Conservation (phyloP, 2,113 vertebrate species). For the Raja brachyura region DNA sequence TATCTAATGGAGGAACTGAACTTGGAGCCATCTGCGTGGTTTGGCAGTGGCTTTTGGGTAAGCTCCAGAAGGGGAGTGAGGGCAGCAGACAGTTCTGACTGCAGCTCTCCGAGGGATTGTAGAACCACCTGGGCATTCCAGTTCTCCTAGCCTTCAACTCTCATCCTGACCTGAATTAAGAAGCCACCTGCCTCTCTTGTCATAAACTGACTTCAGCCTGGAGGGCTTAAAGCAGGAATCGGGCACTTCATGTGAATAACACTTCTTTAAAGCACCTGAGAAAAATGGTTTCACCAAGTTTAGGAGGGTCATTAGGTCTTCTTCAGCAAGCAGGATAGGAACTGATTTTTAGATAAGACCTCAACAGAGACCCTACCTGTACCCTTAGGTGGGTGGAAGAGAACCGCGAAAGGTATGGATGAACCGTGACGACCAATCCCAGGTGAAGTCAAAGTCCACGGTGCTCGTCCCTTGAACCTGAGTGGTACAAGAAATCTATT, state of each 20-base stretch:
- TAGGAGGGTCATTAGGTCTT: background rate
- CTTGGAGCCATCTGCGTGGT: background rate
- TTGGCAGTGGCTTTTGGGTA: background rate
- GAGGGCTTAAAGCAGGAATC: background rate
- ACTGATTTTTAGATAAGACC: too few relatives aligned
- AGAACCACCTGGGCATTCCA: background rate
- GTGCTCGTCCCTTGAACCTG: too few relatives aligned
- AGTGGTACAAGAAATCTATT: too few relatives aligned
- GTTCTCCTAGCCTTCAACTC: background rate
- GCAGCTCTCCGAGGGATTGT: background rate
- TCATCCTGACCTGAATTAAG: background rate
- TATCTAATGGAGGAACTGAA: background rate
- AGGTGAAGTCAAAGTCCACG: too few relatives aligned
- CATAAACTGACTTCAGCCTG: background rate
- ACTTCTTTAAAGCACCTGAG: background rate
- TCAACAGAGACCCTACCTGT: too few relatives aligned
- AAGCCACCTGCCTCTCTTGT: background rate
- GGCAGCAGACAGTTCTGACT: background rate
- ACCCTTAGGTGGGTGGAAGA: too few relatives aligned
- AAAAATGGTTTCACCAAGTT: background rate
- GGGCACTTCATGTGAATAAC: too few relatives aligned
- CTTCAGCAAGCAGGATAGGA: too few relatives aligned
- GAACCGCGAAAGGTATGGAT: too few relatives aligned
- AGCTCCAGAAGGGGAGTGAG: background rate
- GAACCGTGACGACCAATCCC: too few relatives aligned